Percentiles rank a stretch among this genome's conserved stretches.
Conservation (phyloP, 2,797 vertebrate genomes). For the Luscinia luscinia region DNA sequence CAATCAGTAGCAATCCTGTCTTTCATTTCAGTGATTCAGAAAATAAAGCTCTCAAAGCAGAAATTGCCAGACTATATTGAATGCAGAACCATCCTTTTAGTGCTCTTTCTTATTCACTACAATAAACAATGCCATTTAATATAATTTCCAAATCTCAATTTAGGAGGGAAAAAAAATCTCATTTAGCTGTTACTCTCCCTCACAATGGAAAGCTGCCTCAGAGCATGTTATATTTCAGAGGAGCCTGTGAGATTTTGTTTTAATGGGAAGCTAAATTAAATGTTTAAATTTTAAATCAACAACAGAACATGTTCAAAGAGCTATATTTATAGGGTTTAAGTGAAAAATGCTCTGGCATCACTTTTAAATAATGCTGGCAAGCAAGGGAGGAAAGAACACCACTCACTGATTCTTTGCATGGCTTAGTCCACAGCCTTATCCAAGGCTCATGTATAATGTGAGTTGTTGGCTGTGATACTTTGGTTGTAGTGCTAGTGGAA, state of each 20-base stretch:
- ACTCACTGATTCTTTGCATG: conserved; percentile 57
- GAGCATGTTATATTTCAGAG: conserved; percentile 39
- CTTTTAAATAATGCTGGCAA: conserved; percentile 63
- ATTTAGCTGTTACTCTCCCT: conserved; percentile 35
- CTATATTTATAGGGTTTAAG: conserved; percentile 63
- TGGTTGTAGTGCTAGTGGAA: conserved; percentile 42
- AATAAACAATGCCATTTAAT: conserved; percentile 55
- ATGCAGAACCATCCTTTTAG: conserved; percentile 37
- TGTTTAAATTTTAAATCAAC: conserved; percentile 70
- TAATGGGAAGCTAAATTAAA: conserved; percentile 59
- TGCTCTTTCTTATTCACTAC: conserved; percentile 27
- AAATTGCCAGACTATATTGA: conserved; percentile 28
- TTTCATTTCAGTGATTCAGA: conserved; percentile 21
- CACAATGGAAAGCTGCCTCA: conserved; percentile 61
- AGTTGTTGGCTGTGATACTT: conserved; percentile 65
- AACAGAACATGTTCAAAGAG: conserved; percentile 67
- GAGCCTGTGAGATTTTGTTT: conserved; percentile 46
- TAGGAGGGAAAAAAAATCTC: not conserved
- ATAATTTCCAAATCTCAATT: conserved; percentile 59
- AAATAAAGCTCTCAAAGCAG: conserved; percentile 1
- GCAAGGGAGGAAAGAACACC: conserved; percentile 13
- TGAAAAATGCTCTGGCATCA: conserved; percentile 57
- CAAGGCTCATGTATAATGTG: conserved; percentile 52
- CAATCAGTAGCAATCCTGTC: conserved; percentile 23
- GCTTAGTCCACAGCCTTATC: conserved; percentile 40